Evolutionary conservation across 35 echinoderm and acorn worm genomes (phyloP).

Genomic region (Diadema setosum): DNA sequence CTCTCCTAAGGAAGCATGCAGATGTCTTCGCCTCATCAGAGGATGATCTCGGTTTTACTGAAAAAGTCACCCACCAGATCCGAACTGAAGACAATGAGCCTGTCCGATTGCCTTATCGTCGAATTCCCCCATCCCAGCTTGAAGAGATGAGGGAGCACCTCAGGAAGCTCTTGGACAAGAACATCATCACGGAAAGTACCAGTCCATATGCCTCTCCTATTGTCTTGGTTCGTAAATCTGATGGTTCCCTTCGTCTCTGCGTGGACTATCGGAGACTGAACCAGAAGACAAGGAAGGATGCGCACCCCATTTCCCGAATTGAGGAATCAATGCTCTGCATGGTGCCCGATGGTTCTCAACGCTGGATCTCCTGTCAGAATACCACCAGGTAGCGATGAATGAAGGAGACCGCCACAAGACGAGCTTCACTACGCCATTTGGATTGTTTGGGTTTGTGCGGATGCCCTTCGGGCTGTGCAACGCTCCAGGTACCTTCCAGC

Average conservation of each 20-base stretch:
- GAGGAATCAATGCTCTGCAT: conserved; percentile 43
- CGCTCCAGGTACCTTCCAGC: conserved; percentile 60
- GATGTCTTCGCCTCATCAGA: conserved; percentile 46
- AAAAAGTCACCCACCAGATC: conserved; percentile 14
- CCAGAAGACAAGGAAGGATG: conserved; percentile 35
- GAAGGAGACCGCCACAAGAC: conserved; percentile 38
- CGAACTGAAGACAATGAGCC: conserved; percentile 20
- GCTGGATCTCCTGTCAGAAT: conserved; percentile 31
- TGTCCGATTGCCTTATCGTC: conserved; percentile 15
- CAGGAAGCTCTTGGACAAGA: background rate
- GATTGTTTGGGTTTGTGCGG: conserved; percentile 12
- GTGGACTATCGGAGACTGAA: conserved; percentile 49
- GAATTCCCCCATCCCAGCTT: conserved; percentile 39
- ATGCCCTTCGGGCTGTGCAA: conserved; percentile 78
- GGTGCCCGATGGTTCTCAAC: conserved; percentile 40
- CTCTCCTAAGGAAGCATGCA: background rate
- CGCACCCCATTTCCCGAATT: conserved; percentile 49
- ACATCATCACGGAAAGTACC: background rate
- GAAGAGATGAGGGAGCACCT: conserved; percentile 50
- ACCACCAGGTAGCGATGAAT: conserved; percentile 56
- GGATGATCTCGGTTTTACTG: conserved; percentile 36
- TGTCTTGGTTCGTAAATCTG: conserved; percentile 32
- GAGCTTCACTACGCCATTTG: conserved; percentile 58
- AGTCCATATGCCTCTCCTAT: conserved; percentile 45
- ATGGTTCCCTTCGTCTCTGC: conserved; percentile 16